A percentile compares a stretch with the other conserved stretches of the same genome.
Evolutionary conservation across 1,140 invertebrate species (phyloP).

Genomic region (Andrena cerasifolii): DNA sequence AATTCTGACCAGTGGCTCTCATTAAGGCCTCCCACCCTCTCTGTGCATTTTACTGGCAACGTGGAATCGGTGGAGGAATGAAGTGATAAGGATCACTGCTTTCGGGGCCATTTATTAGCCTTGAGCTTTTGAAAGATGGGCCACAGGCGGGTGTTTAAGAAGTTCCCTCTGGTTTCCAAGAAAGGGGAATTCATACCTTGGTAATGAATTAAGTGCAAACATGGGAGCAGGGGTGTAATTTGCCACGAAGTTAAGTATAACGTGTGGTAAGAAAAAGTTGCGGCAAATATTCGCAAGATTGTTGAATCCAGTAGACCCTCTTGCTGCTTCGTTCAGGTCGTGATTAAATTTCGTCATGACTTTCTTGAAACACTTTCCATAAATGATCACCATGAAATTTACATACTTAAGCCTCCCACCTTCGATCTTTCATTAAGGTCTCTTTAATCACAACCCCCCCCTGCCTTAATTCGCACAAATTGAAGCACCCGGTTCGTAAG

Average conservation of each 20-base stretch:
- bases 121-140: too few species aligned
- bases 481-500: constrained; percentile 4
- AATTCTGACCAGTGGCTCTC: constrained; percentile 74
- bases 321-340: not conserved
- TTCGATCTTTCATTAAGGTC: constrained; percentile 32
- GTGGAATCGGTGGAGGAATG: too few species aligned
- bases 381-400: constrained; percentile 33
- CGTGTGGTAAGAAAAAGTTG: too few species aligned
- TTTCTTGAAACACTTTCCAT: constrained; percentile 11
- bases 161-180: not conserved
- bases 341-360: constrained; percentile 36
- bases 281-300: not conserved
- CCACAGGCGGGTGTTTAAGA: too few species aligned
- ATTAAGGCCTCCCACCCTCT: too few species aligned
- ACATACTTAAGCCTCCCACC: constrained; percentile 10
- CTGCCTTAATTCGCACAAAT: constrained; percentile 40
- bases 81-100: too few species aligned
- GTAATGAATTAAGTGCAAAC: too few species aligned
- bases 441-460: constrained; percentile 19
- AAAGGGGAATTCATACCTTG: too few species aligned
- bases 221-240: too few species aligned
- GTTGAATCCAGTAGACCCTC: not conserved
- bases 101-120: too few species aligned
- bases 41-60: too few species aligned
- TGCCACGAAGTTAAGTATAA: too few species aligned